Conservation (phyloP, 1,140 invertebrate genomes). For the Saxidomus purpurata region DNA sequence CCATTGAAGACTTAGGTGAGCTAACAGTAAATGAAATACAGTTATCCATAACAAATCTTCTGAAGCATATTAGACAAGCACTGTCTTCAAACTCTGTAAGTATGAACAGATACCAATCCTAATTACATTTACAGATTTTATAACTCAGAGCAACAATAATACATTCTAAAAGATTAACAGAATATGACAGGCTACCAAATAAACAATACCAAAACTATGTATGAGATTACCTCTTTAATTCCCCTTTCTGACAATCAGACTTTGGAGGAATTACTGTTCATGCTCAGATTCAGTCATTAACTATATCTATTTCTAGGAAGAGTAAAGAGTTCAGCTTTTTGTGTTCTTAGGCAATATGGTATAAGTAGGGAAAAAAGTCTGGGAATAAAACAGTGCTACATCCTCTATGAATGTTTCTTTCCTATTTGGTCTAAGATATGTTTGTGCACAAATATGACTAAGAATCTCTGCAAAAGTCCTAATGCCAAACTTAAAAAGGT, state of each 20-base stretch:
- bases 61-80: background rate
- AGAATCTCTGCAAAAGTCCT: too few species aligned
- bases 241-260: background rate
- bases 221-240: background rate
- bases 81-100: background rate
- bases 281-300: background rate
- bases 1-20: too few species aligned
- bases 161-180: background rate
- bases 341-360: too few species aligned
- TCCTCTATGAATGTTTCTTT: too few species aligned
- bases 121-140: slow-evolving; percentile 24
- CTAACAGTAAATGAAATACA: too few species aligned
- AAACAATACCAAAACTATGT: slow-evolving; percentile 14
- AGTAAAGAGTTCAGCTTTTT: too few species aligned
- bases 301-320: background rate
- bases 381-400: too few species aligned
- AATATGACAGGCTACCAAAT: background rate
- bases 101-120: background rate
- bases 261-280: background rate
- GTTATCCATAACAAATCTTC: background rate
- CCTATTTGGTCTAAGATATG: too few species aligned
- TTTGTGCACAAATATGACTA: too few species aligned
- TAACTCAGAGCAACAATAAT: background rate
- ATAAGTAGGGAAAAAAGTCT: too few species aligned
- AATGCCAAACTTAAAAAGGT: too few species aligned